Conservation (phyloP, 2,113 vertebrate species). For the Colistium nudipinnis region DNA sequence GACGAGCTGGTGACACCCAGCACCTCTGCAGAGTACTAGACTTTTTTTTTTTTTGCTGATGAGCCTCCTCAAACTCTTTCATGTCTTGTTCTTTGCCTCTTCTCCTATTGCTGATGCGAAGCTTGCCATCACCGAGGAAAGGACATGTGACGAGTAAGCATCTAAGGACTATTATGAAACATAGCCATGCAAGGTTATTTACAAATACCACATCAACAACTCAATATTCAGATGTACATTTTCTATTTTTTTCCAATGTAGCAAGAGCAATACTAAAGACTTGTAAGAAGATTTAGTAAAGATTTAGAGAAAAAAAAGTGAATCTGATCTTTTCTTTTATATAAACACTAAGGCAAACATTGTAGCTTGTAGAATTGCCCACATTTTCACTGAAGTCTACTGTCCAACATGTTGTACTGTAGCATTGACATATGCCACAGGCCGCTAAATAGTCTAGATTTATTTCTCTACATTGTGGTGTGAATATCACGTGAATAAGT, state of each 20-base stretch:
- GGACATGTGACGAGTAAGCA: constrained; percentile 25
- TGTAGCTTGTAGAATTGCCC: constrained; percentile 72
- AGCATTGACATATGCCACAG: constrained; percentile 67
- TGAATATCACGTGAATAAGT: constrained; percentile 67
- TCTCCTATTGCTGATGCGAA: constrained; percentile 41
- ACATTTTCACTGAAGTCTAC: constrained; percentile 61
- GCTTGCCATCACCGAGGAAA: constrained; percentile 23
- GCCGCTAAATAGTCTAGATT: constrained; percentile 63
- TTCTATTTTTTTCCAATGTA: constrained; percentile 81
- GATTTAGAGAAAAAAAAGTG: constrained; percentile 40
- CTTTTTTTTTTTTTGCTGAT: constrained; percentile 17
- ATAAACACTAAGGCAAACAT: constrained; percentile 58
- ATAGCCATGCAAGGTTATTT: constrained; percentile 71
- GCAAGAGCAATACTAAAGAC: constrained; percentile 81
- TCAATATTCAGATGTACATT: constrained; percentile 70
- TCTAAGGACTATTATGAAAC: constrained; percentile 71
- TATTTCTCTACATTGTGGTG: constrained; percentile 68
- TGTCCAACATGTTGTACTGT: constrained; percentile 67
- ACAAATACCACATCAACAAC: constrained; percentile 65
- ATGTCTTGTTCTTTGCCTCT: constrained; percentile 77
- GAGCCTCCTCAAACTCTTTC: constrained; percentile 53
- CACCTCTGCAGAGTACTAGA: constrained; percentile 65
- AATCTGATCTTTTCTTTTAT: constrained; percentile 56
- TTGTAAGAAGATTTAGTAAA: constrained; percentile 64
- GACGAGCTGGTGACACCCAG: constrained; percentile 40